Evolutionary conservation across 2,888 invertebrate genomes (phyloP).

Genomic region (Hyalella azteca): DNA sequence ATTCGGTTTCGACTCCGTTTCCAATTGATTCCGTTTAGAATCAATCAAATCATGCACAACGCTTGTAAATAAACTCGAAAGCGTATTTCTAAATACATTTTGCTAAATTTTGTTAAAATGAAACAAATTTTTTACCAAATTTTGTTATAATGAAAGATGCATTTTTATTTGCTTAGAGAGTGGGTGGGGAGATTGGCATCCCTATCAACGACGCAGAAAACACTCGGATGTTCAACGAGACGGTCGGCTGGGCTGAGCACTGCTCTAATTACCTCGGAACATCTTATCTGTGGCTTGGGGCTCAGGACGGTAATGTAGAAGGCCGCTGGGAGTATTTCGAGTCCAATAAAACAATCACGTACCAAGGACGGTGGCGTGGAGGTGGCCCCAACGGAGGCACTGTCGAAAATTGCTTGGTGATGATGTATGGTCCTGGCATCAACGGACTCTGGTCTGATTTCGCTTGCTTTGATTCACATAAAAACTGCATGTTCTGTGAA

Average conservation of each 20-base stretch:
- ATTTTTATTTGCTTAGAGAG: no score
- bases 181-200: constrained; percentile 47
- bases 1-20: no score
- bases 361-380: constrained; percentile 47
- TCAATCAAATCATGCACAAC: no score
- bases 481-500: constrained; percentile 50
- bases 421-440: constrained; percentile 46
- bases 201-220: constrained; percentile 45
- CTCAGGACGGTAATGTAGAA: constrained; percentile 42
- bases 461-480: constrained; percentile 46
- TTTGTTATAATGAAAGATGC: no score
- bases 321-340: constrained; percentile 20
- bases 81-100: no score
- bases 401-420: constrained; percentile 53
- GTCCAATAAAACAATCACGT: background rate
- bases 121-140: no score
- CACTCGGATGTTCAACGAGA: constrained; percentile 34
- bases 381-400: constrained; percentile 51
- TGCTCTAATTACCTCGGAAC: constrained; percentile 45
- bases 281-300: constrained; percentile 54
- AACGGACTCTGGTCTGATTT: constrained; percentile 51
- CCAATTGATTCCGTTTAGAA: no score
- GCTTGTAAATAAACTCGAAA: no score
- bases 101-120: no score
- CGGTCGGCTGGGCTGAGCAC: constrained; percentile 27